These are phyloP conservation scores for Thomomys bottae DNA, from an alignment of 2,113 vertebrate species.

Conservation along the genomic window DNA sequence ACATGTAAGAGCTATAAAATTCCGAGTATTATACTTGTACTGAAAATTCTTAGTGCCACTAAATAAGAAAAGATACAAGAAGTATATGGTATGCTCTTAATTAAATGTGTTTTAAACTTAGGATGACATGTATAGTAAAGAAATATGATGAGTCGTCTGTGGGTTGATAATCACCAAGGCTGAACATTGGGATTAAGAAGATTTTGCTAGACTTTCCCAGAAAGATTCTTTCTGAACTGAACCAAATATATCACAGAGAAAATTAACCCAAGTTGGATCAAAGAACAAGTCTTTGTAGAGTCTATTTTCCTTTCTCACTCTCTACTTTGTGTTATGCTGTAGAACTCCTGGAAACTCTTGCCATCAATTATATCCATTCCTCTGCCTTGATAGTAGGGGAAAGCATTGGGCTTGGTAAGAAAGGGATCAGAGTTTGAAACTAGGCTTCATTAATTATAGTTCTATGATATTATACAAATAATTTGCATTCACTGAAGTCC, in stretches of 20 bases:
- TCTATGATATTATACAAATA: background rate
- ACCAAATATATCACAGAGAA: background rate
- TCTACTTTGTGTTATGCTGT: background rate
- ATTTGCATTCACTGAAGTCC: background rate
- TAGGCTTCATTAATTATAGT: background rate
- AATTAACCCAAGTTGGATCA: background rate
- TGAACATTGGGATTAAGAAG: background rate
- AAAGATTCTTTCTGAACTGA: background rate
- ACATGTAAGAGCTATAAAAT: background rate
- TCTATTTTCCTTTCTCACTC: background rate
- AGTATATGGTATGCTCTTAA: too few species aligned
- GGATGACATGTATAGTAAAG: background rate
- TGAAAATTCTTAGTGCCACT: slow-evolving; percentile 1
- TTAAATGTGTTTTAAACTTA: background rate
- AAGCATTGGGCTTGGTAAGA: too few species aligned
- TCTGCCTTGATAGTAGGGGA: fast-evolving
- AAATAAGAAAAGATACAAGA: background rate
- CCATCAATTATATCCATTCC: too few species aligned
- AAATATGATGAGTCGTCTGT: too few species aligned
- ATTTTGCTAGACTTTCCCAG: background rate
- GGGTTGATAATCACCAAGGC: too few species aligned
- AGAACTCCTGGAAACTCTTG: background rate
- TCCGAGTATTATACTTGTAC: background rate
- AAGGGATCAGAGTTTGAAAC: background rate
- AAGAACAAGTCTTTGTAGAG: background rate